Percentiles rank a stretch among this genome's conserved stretches.
Conservation (phyloP, 64 coral and sea anemone genomes). For the Pachyseris speciosa region DNA sequence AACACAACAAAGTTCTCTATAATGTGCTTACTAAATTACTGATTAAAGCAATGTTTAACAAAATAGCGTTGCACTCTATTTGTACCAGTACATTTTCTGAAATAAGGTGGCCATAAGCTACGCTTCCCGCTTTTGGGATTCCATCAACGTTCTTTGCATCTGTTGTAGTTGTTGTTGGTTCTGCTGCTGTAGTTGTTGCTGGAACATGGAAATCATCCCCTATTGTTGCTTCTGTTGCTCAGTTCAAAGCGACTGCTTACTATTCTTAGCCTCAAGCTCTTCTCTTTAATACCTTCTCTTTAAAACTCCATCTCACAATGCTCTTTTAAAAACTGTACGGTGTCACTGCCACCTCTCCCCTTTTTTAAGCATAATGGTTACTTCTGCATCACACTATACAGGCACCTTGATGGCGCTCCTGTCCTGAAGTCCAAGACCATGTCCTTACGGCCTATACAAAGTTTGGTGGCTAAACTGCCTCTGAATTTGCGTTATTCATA, state of each 20-base stretch:
- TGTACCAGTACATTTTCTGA: slow-evolving; percentile 4
- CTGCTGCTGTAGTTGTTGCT: slow-evolving; percentile 30
- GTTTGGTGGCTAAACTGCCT: too few species aligned
- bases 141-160: slow-evolving; percentile 55
- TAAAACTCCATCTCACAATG: slow-evolving; percentile 2
- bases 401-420: too few species aligned
- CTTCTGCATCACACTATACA: too few species aligned
- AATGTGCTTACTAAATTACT: slow-evolving; percentile 26
- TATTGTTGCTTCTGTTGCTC: slow-evolving; percentile 40
- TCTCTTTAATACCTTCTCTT: neutral
- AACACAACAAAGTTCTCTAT: slow-evolving; percentile 34
- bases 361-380: too few species aligned
- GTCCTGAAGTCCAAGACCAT: too few species aligned
- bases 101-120: slow-evolving; percentile 57
- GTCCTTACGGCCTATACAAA: too few species aligned
- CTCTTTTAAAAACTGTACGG: slow-evolving; percentile 56
- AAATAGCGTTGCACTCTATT: slow-evolving; percentile 1
- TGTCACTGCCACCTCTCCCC: slow-evolving; percentile 52
- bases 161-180: slow-evolving; percentile 33
- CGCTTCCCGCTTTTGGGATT: slow-evolving; percentile 48
- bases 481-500: too few species aligned
- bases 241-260: slow-evolving; percentile 12
- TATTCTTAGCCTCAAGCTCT: neutral
- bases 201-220: slow-evolving; percentile 52
- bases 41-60: neutral